Conservation (phyloP, 2,888 invertebrate genomes). For the Quadriops clusia region DNA sequence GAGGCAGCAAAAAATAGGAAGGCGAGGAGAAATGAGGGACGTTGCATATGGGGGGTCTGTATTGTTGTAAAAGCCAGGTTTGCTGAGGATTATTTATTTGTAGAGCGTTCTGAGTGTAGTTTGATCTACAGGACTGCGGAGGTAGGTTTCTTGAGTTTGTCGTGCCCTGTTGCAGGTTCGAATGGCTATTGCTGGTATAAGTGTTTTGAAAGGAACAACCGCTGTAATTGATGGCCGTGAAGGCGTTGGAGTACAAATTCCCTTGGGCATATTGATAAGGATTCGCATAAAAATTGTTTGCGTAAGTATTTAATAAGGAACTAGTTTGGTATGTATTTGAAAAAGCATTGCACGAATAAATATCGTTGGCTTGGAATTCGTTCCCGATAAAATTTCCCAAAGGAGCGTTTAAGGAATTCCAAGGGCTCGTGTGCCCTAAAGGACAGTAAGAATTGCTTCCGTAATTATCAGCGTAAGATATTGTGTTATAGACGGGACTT, state of each 20-base stretch:
- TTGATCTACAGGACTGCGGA: too few species aligned
- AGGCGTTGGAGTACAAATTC: conserved; percentile 11
- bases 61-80: conserved; percentile 15
- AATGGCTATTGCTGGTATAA: too few species aligned
- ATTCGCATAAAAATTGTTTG: conserved; percentile 8
- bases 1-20: conserved; percentile 14
- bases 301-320: conserved; percentile 8
- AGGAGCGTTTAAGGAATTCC: too few species aligned
- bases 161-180: too few species aligned
- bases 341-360: conserved; percentile 7
- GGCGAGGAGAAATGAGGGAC: conserved; percentile 11
- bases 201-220: conserved; percentile 7
- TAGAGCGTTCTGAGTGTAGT: conserved; percentile 11
- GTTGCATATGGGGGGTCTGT: conserved; percentile 12
- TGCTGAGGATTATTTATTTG: conserved; percentile 11
- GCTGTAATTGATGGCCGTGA: conserved; percentile 7
- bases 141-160: conserved; percentile 10
- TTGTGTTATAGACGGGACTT: conserved; percentile 7
- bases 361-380: conserved; percentile 11
- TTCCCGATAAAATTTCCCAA: conserved; percentile 6
- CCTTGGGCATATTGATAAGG: conserved; percentile 8
- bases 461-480: conserved; percentile 9
- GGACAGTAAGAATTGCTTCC: conserved; percentile 8
- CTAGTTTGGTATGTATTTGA: conserved; percentile 6
- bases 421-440: too few species aligned